Conservation (phyloP, 2,797 vertebrate species). For the Gambusia yucatana region DNA sequence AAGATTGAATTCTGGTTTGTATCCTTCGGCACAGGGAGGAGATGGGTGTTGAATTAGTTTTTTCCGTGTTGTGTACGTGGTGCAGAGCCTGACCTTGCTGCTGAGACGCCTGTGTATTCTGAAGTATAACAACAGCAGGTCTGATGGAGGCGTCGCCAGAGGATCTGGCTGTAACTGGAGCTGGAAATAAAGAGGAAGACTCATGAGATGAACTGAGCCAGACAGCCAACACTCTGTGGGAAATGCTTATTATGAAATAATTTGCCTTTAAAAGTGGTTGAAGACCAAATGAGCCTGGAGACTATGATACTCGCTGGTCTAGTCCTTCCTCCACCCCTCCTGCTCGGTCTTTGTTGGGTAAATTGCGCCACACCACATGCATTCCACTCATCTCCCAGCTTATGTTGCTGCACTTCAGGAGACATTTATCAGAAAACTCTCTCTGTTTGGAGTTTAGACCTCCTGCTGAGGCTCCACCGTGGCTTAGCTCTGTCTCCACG, state of each 20-base stretch:
- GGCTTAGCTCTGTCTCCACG: conserved; percentile 70
- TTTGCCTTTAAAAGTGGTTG: conserved; percentile 26
- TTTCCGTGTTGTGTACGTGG: conserved; percentile 36
- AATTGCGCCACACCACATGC: conserved; percentile 18
- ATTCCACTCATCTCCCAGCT: conserved; percentile 47
- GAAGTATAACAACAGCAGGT: conserved; percentile 22
- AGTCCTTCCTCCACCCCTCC: conserved; percentile 38
- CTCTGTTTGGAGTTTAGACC: conserved; percentile 49
- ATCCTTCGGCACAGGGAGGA: background rate
- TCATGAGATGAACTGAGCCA: conserved; percentile 19
- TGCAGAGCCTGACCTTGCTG: conserved; percentile 57
- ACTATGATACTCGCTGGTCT: background rate
- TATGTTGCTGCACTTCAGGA: conserved; percentile 27
- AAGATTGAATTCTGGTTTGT: too few species aligned
- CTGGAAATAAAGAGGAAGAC: conserved; percentile 13
- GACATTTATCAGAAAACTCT: conserved; percentile 39
- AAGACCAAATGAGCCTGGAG: background rate
- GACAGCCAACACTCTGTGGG: conserved; percentile 11
- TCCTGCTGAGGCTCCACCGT: conserved; percentile 64
- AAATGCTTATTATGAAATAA: conserved; percentile 26
- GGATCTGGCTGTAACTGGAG: conserved; percentile 8
- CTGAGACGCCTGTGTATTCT: conserved; percentile 40
- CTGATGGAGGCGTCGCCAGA: conserved; percentile 31
- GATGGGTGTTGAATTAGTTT: conserved; percentile 17
- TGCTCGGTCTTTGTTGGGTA: conserved; percentile 47